Conservation (phyloP, 2,797 vertebrate genomes). For the Euthynnus affinis region DNA sequence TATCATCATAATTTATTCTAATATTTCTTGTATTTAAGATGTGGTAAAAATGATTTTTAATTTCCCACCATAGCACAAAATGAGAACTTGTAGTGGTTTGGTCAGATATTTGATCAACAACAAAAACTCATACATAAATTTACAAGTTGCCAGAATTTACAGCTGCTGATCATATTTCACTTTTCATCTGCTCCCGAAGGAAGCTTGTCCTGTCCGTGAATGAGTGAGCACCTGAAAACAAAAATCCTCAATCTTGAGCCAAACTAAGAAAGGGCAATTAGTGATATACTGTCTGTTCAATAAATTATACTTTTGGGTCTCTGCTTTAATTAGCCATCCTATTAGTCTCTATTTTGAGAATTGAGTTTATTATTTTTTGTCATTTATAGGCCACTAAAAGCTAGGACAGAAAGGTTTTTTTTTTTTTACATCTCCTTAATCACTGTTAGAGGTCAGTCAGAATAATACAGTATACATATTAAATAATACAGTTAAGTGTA, state of each 20-base stretch:
- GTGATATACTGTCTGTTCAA: constrained; percentile 36
- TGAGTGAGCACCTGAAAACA: constrained; percentile 4
- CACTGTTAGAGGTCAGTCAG: constrained; percentile 10
- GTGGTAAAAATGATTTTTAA: not conserved
- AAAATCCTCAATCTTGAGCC: constrained; percentile 14
- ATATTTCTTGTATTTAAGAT: constrained; percentile 9
- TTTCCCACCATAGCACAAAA: not conserved
- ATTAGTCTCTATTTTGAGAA: constrained; percentile 49
- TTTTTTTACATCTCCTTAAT: constrained; percentile 1
- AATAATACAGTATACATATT: not conserved
- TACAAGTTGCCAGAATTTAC: not conserved
- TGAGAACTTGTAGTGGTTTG: not conserved
- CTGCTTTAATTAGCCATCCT: constrained; percentile 51
- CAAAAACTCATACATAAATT: constrained; percentile 4
- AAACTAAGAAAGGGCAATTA: constrained; percentile 33
- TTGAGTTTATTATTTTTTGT: constrained; percentile 54
- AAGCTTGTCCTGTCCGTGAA: not conserved
- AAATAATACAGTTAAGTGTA: not conserved
- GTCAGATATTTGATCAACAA: not conserved
- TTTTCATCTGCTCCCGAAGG: too few species aligned
- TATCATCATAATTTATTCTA: constrained; percentile 12
- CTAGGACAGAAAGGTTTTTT: constrained; percentile 14
- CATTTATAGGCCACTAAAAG: constrained; percentile 39
- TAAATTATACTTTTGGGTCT: constrained; percentile 48
- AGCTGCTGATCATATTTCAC: not conserved